Conservation (phyloP, 2,797 vertebrate species). For the Bothrops alternatus region DNA sequence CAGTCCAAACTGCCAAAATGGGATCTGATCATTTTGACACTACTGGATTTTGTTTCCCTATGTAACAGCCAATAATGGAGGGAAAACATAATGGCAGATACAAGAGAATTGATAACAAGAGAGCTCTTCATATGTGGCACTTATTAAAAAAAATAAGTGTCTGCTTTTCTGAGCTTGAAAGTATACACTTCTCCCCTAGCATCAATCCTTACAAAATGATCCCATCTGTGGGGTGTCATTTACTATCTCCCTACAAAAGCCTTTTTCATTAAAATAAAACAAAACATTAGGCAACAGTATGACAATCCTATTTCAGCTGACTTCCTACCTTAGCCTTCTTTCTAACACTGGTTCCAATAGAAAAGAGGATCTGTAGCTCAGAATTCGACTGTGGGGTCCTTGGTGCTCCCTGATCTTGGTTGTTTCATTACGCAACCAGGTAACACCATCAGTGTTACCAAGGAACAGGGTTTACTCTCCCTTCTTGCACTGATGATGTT, state of each 20-base stretch:
- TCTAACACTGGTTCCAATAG: background rate
- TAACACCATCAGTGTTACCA: no score
- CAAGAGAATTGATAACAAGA: background rate
- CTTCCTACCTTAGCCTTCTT: background rate
- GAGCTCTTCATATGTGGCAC: background rate
- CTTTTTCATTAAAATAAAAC: background rate
- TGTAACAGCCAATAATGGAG: background rate
- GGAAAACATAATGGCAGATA: background rate
- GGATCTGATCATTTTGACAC: background rate
- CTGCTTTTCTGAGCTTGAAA: background rate
- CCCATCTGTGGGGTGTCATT: no score
- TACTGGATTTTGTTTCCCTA: background rate
- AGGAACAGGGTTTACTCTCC: no score
- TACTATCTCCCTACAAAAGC: no score
- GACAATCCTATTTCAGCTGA: background rate
- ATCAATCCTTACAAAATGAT: background rate
- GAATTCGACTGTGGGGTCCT: no score
- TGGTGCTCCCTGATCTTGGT: no score
- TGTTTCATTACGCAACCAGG: no score
- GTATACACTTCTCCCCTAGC: background rate
- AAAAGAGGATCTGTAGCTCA: no score
- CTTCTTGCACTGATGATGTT: no score
- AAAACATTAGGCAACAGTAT: background rate
- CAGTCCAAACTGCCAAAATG: background rate
- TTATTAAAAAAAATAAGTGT: background rate